Evolutionary conservation across 2,797 vertebrate species (phyloP).

Genomic region (Schizopygopsis pylzovi): DNA sequence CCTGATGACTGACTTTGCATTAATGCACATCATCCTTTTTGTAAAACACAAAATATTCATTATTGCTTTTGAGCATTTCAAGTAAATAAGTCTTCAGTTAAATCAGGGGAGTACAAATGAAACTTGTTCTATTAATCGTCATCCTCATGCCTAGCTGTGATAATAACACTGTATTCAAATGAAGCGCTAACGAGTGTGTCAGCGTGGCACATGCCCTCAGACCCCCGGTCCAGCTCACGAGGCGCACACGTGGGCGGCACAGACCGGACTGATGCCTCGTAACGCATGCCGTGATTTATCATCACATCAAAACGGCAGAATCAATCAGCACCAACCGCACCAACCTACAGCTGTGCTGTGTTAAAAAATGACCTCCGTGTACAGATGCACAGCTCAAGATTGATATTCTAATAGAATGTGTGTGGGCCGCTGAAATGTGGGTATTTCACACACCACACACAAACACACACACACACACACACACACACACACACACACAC

Average conservation of each 20-base stretch:
- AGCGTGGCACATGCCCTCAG: slow-evolving; percentile 41
- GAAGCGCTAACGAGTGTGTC: slow-evolving; percentile 55
- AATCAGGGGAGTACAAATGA: slow-evolving; percentile 28
- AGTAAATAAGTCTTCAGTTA: not conserved
- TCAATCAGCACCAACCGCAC: slow-evolving; percentile 48
- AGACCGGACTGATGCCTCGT: slow-evolving; percentile 48
- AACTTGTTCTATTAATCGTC: slow-evolving; percentile 26
- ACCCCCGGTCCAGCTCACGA: slow-evolving; percentile 41
- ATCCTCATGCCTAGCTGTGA: slow-evolving; percentile 16
- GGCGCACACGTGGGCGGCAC: slow-evolving; percentile 56
- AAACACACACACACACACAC: not conserved
- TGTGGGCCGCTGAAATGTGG: slow-evolving; percentile 14
- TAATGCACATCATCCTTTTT: slow-evolving; percentile 5
- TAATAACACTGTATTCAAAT: slow-evolving; percentile 63
- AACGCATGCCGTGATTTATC: slow-evolving; percentile 72
- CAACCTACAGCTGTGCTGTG: slow-evolving; percentile 42
- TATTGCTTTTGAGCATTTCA: not conserved
- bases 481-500: not conserved
- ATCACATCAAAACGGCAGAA: slow-evolving; percentile 61
- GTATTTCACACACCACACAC: slow-evolving; percentile 7
- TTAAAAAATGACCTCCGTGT: slow-evolving; percentile 40
- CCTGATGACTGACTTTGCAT: not conserved
- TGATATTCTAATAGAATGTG: slow-evolving; percentile 47
- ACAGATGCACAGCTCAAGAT: slow-evolving; percentile 38
- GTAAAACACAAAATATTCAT: not conserved